A percentile compares a stretch with the other conserved stretches of the same genome.
Conservation (phyloP, 2,888 invertebrate genomes). For the Drosophila nr. fundita region DNA sequence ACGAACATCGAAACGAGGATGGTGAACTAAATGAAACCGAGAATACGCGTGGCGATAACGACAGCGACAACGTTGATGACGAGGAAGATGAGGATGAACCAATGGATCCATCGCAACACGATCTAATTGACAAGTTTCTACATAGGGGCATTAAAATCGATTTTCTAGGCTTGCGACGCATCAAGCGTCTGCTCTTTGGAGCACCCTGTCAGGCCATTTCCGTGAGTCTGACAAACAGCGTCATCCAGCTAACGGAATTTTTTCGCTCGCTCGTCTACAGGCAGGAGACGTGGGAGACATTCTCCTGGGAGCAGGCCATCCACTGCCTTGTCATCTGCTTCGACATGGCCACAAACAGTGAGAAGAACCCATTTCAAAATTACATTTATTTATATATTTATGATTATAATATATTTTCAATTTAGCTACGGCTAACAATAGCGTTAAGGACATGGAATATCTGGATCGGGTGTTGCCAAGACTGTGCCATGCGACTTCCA, state of each 20-base stretch:
- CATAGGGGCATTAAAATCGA: constrained; percentile 86
- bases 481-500: constrained; percentile 90
- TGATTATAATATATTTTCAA: neutral
- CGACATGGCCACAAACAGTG: constrained; percentile 90
- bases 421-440: constrained; percentile 59
- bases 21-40: neutral
- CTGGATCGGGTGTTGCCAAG: constrained; percentile 93
- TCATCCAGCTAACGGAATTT: constrained; percentile 70
- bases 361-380: constrained; percentile 24
- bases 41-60: constrained; percentile 10
- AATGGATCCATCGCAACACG: constrained; percentile 46
- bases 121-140: constrained; percentile 30
- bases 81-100: constrained; percentile 62
- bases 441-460: constrained; percentile 90
- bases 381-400: neutral
- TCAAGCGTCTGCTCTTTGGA: constrained; percentile 85
- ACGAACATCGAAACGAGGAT: neutral
- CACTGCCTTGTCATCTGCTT: constrained; percentile 90
- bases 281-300: constrained; percentile 43
- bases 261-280: constrained; percentile 62
- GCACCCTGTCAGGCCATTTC: constrained; percentile 70
- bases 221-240: constrained; percentile 79
- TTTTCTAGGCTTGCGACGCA: constrained; percentile 85
- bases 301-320: constrained; percentile 77
- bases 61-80: constrained; percentile 5